Conservation (phyloP, 2,888 invertebrate genomes). For the Bibio marci region DNA sequence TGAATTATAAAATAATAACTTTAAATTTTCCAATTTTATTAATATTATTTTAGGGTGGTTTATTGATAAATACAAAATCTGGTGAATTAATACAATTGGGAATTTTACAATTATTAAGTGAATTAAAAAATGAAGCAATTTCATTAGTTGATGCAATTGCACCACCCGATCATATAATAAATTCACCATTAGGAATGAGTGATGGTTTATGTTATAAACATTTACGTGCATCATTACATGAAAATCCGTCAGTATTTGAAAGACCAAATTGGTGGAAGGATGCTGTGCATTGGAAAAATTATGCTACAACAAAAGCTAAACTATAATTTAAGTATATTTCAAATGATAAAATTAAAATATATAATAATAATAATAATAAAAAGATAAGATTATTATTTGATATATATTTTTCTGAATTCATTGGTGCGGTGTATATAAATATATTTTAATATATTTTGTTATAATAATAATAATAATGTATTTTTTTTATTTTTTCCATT, state of each 20-base stretch:
- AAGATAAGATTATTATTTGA: no score
- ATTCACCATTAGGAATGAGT: slow-evolving; percentile 67
- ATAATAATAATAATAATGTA: no score
- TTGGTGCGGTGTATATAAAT: no score
- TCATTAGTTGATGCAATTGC: slow-evolving; percentile 67
- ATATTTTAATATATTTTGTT: no score
- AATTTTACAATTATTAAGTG: slow-evolving; percentile 42
- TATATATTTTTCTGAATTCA: no score
- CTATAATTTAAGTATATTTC: not conserved
- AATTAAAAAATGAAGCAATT: slow-evolving; percentile 53
- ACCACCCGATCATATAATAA: slow-evolving; percentile 72
- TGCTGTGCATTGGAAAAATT: slow-evolving; percentile 29
- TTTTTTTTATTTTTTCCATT: no score
- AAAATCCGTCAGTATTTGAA: slow-evolving; percentile 43
- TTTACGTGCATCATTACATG: slow-evolving; percentile 44
- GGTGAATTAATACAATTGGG: slow-evolving; percentile 46
- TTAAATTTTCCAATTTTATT: not conserved
- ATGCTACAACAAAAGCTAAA: slow-evolving; percentile 2
- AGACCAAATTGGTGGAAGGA: slow-evolving; percentile 66
- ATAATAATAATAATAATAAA: no score
- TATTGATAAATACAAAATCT: slow-evolving; percentile 34
- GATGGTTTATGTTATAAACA: slow-evolving; percentile 75
- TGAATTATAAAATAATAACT: not conserved
- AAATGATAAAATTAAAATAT: no score
- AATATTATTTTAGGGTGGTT: slow-evolving; percentile 34